Evolutionary conservation across 64 coral and sea anemone genomes (phyloP).

Genomic region (Acropora yongei): DNA sequence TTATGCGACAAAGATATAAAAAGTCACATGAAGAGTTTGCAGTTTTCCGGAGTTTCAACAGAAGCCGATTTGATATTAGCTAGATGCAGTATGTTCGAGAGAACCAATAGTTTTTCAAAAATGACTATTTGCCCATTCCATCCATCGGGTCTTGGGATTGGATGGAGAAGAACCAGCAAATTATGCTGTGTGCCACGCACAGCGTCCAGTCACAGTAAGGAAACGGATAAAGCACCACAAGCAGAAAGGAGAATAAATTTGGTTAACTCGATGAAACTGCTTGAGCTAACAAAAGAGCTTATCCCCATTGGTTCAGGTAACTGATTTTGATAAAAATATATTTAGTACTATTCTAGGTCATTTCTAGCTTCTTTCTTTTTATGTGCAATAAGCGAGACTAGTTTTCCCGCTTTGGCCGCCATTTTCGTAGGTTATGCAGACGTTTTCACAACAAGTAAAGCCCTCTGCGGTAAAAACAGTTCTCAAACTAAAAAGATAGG

Average conservation of each 20-base stretch:
- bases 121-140: constrained; percentile 58
- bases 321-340: not conserved
- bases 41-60: constrained; percentile 26
- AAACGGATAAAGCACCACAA: not conserved
- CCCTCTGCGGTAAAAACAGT: not conserved
- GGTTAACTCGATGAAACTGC: not conserved
- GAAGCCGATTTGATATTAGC: constrained; percentile 55
- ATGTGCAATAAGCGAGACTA: not conserved
- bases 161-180: constrained; percentile 40
- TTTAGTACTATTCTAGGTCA: too few species aligned
- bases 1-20: not conserved
- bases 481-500: not conserved
- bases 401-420: not conserved
- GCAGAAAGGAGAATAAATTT: not conserved
- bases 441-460: not conserved
- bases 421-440: not conserved
- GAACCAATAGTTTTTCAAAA: not conserved
- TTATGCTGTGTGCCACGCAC: constrained; percentile 4
- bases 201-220: constrained; percentile 5
- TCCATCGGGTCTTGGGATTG: constrained; percentile 35
- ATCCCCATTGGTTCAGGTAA: constrained; percentile 10
- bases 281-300: constrained; percentile 6
- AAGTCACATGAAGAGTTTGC: constrained; percentile 16
- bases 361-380: too few species aligned
- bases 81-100: constrained; percentile 34